These are phyloP conservation scores for Glandiceps talaboti DNA, from an alignment of 53 echinoderm and acorn worm species.

Conservation along the genomic window DNA sequence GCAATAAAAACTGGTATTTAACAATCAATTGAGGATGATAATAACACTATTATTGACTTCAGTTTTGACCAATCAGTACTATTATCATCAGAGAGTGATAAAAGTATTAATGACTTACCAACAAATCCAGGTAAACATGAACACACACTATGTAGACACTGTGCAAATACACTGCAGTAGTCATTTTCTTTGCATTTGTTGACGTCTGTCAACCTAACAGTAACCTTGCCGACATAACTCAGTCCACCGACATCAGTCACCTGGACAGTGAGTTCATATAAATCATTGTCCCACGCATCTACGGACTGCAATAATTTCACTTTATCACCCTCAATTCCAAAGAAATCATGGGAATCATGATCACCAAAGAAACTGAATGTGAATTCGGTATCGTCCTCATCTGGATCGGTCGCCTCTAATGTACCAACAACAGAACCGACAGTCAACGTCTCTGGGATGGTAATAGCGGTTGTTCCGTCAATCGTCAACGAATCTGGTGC, in stretches of 20 bases:
- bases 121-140: slow-evolving; percentile 29
- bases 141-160: slow-evolving; percentile 29
- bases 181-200: slow-evolving; percentile 20
- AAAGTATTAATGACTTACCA: slow-evolving; percentile 19
- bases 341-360: slow-evolving; percentile 5
- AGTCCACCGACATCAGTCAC: slow-evolving; percentile 28
- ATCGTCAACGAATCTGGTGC: slow-evolving; percentile 32
- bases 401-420: slow-evolving; percentile 24
- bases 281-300: slow-evolving; percentile 25
- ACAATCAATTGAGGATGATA: too few species aligned
- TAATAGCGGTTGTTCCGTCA: slow-evolving; percentile 26
- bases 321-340: slow-evolving; percentile 6
- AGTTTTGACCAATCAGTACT: too few species aligned
- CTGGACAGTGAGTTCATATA: slow-evolving; percentile 16
- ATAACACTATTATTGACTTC: too few species aligned
- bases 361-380: slow-evolving; percentile 11
- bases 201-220: slow-evolving; percentile 21
- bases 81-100: too few species aligned
- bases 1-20: too few species aligned
- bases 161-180: slow-evolving; percentile 29
- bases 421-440: slow-evolving; percentile 15
- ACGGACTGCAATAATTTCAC: slow-evolving; percentile 10
- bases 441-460: slow-evolving; percentile 19
- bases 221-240: slow-evolving; percentile 22
- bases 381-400: slow-evolving; percentile 8